A percentile compares a stretch with the other conserved stretches of the same genome.
These are phyloP conservation scores for Batillaria attramentaria DNA, from an alignment of 1,140 invertebrate genomes.

Conservation along the genomic window DNA sequence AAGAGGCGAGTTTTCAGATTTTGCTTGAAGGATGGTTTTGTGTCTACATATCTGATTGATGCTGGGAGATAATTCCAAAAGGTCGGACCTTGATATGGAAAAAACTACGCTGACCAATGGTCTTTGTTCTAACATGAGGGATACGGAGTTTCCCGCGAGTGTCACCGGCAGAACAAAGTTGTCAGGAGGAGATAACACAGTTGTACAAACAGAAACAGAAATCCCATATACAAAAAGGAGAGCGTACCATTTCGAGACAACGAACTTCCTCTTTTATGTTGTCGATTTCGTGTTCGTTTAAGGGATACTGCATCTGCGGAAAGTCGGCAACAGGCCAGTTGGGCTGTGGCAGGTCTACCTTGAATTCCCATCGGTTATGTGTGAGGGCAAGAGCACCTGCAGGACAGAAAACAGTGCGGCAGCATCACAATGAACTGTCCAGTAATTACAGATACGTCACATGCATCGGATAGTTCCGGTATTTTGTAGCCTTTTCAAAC, in stretches of 20 bases:
- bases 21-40: too few relatives aligned
- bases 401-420: too few relatives aligned
- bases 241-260: constrained; percentile 78
- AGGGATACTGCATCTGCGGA: constrained; percentile 92
- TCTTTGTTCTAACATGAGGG: too few relatives aligned
- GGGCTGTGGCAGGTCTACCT: constrained; percentile 94
- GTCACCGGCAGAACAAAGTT: neutral
- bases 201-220: neutral
- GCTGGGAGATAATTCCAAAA: too few relatives aligned
- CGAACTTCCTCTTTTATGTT: constrained; percentile 87
- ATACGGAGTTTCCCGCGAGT: too few relatives aligned
- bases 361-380: constrained; percentile 96
- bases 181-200: neutral
- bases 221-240: neutral
- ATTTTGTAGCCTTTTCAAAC: too few relatives aligned
- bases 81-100: too few relatives aligned
- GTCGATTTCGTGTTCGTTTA: constrained; percentile 86
- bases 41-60: too few relatives aligned
- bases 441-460: too few relatives aligned
- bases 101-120: neutral
- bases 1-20: too few relatives aligned
- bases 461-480: too few relatives aligned
- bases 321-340: constrained; percentile 96
- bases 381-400: constrained; percentile 91
- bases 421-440: neutral